A percentile compares a stretch with the other conserved stretches of the same genome.
These are phyloP conservation scores for Philantomba maxwellii DNA, from an alignment of 2,113 vertebrate species.

Conservation along the genomic window DNA sequence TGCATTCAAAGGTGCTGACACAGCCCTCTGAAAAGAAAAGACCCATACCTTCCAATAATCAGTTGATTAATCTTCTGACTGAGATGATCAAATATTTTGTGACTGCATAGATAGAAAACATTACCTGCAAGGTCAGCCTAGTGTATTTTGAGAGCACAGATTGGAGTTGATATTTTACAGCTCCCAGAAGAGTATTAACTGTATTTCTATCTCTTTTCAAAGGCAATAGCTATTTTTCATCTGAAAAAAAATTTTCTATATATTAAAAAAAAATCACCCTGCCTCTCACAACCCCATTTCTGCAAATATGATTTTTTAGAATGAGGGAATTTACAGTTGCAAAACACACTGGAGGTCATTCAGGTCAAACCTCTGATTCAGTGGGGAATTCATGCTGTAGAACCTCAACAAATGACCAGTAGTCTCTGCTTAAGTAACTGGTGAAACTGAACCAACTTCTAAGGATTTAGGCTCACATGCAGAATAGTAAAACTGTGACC, in stretches of 20 bases:
- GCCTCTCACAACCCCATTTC: not conserved
- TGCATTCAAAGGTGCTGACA: not conserved
- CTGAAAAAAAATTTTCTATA: not conserved
- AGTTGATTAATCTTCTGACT: not conserved
- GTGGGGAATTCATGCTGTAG: not conserved
- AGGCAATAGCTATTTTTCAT: not conserved
- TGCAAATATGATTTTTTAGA: not conserved
- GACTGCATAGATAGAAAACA: not conserved
- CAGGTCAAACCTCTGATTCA: not conserved
- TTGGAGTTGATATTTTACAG: not conserved
- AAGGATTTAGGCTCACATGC: not conserved
- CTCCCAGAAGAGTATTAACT: not conserved
- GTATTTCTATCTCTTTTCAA: not conserved
- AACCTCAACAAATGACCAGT: not conserved
- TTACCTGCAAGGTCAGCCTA: not conserved
- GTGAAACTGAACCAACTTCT: not conserved
- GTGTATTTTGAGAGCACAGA: not conserved
- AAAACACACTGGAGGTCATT: not conserved
- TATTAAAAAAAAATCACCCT: not conserved
- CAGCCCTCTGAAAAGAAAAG: not conserved
- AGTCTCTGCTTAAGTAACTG: not conserved
- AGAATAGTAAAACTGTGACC: not conserved
- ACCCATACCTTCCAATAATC: not conserved
- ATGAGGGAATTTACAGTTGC: not conserved
- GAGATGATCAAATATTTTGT: not conserved